Evolutionary conservation across 2,113 vertebrate species (phyloP).

Genomic region (Engystomops pustulosus): DNA sequence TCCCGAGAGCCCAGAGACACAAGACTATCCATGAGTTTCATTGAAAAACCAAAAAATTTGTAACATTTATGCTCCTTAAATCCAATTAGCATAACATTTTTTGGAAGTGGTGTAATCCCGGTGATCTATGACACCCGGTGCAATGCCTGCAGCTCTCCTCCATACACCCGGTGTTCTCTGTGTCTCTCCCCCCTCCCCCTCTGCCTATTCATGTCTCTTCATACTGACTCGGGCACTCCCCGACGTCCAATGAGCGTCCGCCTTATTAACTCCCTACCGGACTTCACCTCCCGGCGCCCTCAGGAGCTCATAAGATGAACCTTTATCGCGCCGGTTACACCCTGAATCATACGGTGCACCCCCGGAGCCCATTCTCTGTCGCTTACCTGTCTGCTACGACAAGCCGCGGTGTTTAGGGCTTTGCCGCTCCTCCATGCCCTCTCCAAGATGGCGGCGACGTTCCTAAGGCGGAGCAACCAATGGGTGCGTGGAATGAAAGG

Average conservation of each 20-base stretch:
- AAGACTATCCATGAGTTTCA: too few species aligned
- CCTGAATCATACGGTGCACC: background rate
- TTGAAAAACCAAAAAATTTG: too few species aligned
- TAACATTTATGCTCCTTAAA: too few species aligned
- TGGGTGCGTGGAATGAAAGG: constrained; percentile 65
- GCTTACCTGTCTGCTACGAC: constrained; percentile 49
- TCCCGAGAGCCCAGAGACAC: too few species aligned
- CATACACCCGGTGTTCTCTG: background rate
- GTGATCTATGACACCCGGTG: too few species aligned
- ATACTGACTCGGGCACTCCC: constrained; percentile 71
- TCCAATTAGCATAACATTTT: too few species aligned
- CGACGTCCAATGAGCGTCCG: constrained; percentile 78
- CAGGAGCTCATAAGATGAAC: constrained; percentile 52
- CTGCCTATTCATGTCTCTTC: constrained; percentile 71
- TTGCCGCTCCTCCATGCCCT: constrained; percentile 59
- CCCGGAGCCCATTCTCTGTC: background rate
- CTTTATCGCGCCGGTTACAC: constrained; percentile 15
- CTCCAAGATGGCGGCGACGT: constrained; percentile 74
- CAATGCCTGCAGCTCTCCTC: too few species aligned
- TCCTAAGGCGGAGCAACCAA: constrained; percentile 70
- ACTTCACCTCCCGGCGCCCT: constrained; percentile 40
- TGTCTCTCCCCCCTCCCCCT: constrained; percentile 39
- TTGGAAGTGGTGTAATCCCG: too few species aligned
- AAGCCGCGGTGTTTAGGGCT: constrained; percentile 55
- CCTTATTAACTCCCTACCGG: constrained; percentile 80